phyloP scores from a whole-genome alignment of 35 echinoderm and acorn worm genomes.

The Amphiura filiformis region DNA sequence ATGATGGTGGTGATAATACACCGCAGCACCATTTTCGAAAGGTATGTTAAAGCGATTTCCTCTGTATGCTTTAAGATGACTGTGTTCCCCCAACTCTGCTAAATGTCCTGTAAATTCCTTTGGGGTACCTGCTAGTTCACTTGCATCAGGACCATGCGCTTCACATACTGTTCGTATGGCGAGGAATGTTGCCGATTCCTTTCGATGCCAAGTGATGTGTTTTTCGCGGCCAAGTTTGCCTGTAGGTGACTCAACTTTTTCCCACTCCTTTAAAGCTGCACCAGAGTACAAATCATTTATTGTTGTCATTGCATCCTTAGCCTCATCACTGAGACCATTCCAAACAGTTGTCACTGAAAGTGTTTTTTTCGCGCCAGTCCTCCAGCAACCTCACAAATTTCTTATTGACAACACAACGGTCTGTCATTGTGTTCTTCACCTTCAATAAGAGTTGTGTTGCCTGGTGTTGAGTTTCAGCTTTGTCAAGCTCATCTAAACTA shows the following conservation, averaged over 20 bases:
- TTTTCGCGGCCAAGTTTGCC: conserved; percentile 60
- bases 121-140: conserved; percentile 48
- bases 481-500: no score
- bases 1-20: conserved; percentile 36
- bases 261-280: conserved; percentile 52
- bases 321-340: conserved; percentile 28
- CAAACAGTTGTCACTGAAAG: conserved; percentile 20
- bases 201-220: conserved; percentile 41
- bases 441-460: background rate
- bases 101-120: conserved; percentile 55
- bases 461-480: background rate
- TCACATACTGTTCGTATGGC: conserved; percentile 60
- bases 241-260: conserved; percentile 16
- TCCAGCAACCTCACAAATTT: background rate
- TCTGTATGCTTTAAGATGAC: conserved; percentile 40
- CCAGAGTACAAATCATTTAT: conserved; percentile 71
- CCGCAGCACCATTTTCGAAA: conserved; percentile 39
- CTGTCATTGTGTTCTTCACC: conserved; percentile 18
- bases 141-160: conserved; percentile 60
- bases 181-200: conserved; percentile 58
- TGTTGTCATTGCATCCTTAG: conserved; percentile 28
- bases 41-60: conserved; percentile 78
- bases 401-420: conserved; percentile 15
- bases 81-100: background rate
- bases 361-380: background rate